Evolutionary conservation across 2,113 vertebrate species (phyloP).

Genomic region (Theropithecus gelada): DNA sequence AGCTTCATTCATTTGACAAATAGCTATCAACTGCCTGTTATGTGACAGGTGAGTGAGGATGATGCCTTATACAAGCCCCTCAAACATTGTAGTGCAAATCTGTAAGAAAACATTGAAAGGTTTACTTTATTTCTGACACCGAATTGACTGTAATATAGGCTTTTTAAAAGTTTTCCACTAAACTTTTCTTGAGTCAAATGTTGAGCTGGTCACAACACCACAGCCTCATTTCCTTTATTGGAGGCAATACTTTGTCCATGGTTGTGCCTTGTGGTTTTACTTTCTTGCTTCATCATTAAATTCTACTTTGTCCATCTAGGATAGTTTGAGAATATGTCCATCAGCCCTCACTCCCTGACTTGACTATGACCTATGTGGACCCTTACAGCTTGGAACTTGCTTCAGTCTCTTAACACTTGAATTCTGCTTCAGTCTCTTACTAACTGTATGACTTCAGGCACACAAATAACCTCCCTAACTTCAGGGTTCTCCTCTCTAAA

Average conservation of each 20-base stretch:
- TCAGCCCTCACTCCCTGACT: not conserved
- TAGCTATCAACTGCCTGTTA: not conserved
- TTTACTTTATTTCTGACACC: constrained; percentile 12
- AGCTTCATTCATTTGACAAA: not conserved
- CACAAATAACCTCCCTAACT: not conserved
- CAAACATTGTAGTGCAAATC: not conserved
- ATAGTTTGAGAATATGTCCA: not conserved
- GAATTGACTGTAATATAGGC: not conserved
- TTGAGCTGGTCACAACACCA: not conserved
- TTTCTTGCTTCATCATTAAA: too few species aligned
- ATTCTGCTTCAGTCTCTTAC: not conserved
- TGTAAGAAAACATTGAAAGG: not conserved
- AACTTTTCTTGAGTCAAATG: not conserved
- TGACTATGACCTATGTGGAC: too few species aligned
- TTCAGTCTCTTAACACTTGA: too few species aligned
- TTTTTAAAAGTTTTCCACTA: not conserved
- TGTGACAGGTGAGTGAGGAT: not conserved
- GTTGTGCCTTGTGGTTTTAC: not conserved
- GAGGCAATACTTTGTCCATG: not conserved
- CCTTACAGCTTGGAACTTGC: too few species aligned
- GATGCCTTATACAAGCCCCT: not conserved
- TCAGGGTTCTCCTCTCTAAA: not conserved
- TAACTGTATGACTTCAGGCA: not conserved
- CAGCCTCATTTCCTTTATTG: not conserved
- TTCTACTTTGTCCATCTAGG: not conserved